Conservation (phyloP, 2,797 vertebrate genomes). For the Acomys russatus region DNA sequence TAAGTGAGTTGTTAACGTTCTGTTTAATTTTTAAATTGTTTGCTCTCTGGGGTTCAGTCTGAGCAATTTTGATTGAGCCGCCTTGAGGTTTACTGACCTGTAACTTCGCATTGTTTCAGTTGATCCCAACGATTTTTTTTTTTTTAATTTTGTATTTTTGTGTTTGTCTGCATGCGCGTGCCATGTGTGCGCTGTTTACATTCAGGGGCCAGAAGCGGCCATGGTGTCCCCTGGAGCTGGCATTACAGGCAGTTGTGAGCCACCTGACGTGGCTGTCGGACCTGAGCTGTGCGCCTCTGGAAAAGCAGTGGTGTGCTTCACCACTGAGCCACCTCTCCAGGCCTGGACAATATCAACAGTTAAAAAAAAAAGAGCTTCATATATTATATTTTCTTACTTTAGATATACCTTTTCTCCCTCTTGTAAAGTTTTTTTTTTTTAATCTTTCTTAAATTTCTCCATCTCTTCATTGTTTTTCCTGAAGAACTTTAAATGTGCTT, state of each 20-base stretch:
- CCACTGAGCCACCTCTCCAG: not conserved
- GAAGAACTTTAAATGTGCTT: not conserved
- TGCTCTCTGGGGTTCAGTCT: not conserved
- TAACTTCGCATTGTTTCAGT: not conserved
- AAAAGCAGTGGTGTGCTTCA: not conserved
- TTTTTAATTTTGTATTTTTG: not conserved
- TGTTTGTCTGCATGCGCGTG: not conserved
- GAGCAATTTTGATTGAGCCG: not conserved
- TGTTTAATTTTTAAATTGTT: not conserved
- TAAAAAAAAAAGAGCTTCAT: not conserved
- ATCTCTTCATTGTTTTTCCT: conserved; percentile 24
- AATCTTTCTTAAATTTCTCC: not conserved
- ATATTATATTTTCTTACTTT: not conserved
- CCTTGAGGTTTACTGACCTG: not conserved
- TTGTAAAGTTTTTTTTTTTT: not conserved
- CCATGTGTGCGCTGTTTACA: not conserved
- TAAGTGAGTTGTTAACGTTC: not conserved
- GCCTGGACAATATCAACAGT: not conserved
- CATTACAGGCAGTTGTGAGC: not conserved
- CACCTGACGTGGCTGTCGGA: not conserved
- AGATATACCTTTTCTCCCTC: not conserved
- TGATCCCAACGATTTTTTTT: not conserved
- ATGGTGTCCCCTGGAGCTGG: not conserved
- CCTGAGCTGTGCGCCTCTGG: not conserved
- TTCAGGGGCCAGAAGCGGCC: not conserved